Evolutionary conservation across 2,797 vertebrate genomes (phyloP).

Genomic region (Helostoma temminkii): DNA sequence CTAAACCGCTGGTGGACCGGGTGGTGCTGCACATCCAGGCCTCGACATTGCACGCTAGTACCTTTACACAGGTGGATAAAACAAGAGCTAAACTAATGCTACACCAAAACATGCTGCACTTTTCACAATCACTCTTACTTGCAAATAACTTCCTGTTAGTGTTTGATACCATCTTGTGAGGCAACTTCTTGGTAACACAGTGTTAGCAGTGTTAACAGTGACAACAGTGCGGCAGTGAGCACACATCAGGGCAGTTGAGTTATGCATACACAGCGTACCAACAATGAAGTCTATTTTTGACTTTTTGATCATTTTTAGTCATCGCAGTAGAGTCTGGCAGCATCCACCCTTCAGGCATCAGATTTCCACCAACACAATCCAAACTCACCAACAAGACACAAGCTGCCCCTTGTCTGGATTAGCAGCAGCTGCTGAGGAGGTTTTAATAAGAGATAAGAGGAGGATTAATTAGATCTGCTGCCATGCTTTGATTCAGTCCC

Average conservation of each 20-base stretch:
- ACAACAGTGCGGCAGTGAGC: not conserved
- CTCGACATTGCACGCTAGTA: constrained; percentile 92
- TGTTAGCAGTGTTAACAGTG: not conserved
- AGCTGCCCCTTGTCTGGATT: not conserved
- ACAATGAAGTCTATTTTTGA: constrained; percentile 8
- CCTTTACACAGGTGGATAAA: constrained; percentile 92
- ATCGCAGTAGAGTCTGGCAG: not conserved
- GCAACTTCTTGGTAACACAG: not conserved
- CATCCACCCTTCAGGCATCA: not conserved
- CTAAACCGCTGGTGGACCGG: constrained; percentile 90
- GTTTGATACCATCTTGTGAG: constrained; percentile 3
- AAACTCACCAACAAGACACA: not conserved
- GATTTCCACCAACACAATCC: not conserved
- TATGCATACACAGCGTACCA: not conserved
- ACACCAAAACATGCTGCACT: not conserved
- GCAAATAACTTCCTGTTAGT: not conserved
- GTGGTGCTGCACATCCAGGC: constrained; percentile 92
- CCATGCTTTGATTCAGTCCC: constrained; percentile 11
- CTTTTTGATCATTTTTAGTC: constrained; percentile 21
- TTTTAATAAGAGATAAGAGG: constrained; percentile 9
- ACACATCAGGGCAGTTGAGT: not conserved
- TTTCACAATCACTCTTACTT: not conserved
- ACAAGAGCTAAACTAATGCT: accelerated
- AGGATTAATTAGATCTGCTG: constrained; percentile 22
- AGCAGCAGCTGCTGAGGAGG: constrained; percentile 31